A percentile compares a stretch with the other conserved stretches of the same genome.
Evolutionary conservation across 2,113 vertebrate genomes (phyloP).

Genomic region (Mungos mungo): DNA sequence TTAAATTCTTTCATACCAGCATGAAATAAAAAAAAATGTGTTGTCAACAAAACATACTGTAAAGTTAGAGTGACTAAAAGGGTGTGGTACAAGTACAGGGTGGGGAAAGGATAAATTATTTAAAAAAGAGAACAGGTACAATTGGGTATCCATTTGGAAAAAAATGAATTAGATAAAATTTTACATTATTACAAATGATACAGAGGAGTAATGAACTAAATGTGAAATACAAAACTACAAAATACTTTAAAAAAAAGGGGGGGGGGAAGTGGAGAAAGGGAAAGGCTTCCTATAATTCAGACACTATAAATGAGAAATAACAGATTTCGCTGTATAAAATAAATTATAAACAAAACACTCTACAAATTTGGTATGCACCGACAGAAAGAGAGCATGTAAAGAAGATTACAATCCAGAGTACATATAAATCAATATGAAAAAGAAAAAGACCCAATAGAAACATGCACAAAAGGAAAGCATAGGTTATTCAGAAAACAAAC

Average conservation of each 20-base stretch:
- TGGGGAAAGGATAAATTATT: neutral
- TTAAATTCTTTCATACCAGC: conserved; percentile 21
- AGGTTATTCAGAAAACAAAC: neutral
- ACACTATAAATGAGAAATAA: neutral
- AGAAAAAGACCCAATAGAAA: neutral
- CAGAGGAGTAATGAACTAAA: neutral
- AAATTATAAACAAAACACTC: neutral
- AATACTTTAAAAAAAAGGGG: neutral
- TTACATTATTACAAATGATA: neutral
- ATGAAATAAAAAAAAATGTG: neutral
- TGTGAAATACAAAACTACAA: conserved; percentile 10
- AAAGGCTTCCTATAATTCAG: conserved; percentile 22
- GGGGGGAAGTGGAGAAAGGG: neutral
- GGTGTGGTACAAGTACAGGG: neutral
- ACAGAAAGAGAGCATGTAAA: neutral
- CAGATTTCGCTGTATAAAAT: neutral
- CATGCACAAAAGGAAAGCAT: neutral
- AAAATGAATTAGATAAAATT: neutral
- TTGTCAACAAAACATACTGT: neutral
- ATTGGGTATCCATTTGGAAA: neutral
- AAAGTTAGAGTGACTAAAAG: neutral
- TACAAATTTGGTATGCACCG: neutral
- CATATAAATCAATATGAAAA: neutral
- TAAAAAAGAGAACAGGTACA: neutral
- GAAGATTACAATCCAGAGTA: neutral